phyloP scores from a whole-genome alignment of 2,797 vertebrate genomes.

The Arnoldichthys spilopterus region DNA sequence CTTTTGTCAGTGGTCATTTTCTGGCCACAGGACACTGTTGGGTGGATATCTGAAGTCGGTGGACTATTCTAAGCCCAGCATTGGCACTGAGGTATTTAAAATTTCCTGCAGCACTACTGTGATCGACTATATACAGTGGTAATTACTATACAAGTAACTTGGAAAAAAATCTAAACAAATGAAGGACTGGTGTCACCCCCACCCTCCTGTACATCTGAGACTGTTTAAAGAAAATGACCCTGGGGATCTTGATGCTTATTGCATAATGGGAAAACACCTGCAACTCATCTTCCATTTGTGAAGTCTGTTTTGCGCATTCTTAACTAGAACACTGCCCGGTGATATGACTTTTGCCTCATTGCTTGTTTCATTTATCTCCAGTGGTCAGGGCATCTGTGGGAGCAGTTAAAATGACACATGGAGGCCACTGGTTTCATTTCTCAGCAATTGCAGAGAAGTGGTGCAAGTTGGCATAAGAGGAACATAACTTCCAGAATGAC shows the following conservation, averaged over 20 bases:
- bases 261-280: not conserved
- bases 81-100: no score
- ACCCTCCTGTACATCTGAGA: not conserved
- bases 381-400: constrained; percentile 2
- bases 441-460: constrained; percentile 24
- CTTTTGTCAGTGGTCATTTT: no score
- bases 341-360: constrained; percentile 39
- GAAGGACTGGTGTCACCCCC: not conserved
- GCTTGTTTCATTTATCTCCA: not conserved
- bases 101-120: no score
- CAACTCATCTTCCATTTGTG: constrained; percentile 17
- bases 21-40: no score
- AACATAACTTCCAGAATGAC: constrained; percentile 7
- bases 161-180: not conserved
- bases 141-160: no score
- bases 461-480: not conserved
- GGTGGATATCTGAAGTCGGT: no score
- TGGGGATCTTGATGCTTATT: constrained; percentile 22
- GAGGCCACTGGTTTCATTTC: constrained; percentile 15
- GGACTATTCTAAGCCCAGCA: no score
- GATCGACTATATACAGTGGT: no score
- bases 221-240: constrained; percentile 26
- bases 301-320: constrained; percentile 38
- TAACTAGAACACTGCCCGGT: constrained; percentile 28
- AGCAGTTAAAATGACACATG: not conserved